phyloP scores from a whole-genome alignment of 2,888 invertebrate genomes.

The Cordylochernes scorpioides region DNA sequence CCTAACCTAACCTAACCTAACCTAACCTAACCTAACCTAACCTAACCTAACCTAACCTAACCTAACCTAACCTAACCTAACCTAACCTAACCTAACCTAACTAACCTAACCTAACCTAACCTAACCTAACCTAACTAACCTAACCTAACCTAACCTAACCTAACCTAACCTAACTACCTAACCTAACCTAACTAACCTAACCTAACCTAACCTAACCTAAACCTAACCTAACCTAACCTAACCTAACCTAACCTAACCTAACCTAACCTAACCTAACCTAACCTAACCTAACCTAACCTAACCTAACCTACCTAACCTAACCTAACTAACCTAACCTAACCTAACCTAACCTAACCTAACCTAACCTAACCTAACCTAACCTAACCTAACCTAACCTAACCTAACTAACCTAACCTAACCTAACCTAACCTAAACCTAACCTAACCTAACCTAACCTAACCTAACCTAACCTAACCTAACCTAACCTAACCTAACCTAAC shows the following conservation, averaged over 20 bases:
- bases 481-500: not conserved
- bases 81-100: too few relatives aligned
- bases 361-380: not conserved
- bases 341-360: conserved; percentile 1
- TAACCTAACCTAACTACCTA: conserved; percentile 3
- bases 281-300: not conserved
- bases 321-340: not conserved
- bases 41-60: too few relatives aligned
- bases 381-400: not conserved
- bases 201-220: conserved; percentile 3
- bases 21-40: too few relatives aligned
- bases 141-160: conserved; percentile 3
- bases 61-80: too few relatives aligned
- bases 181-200: conserved; percentile 3
- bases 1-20: too few relatives aligned
- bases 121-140: conserved; percentile 2
- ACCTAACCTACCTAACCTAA: not conserved
- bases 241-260: conserved; percentile 1
- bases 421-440: conserved; percentile 1
- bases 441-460: conserved; percentile 1
- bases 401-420: not conserved
- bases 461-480: not conserved
- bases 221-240: conserved; percentile 1
- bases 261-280: not conserved
- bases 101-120: conserved; percentile 4